These are phyloP conservation scores for Silurus glanis DNA, from an alignment of 2,113 vertebrate species.

Conservation along the genomic window DNA sequence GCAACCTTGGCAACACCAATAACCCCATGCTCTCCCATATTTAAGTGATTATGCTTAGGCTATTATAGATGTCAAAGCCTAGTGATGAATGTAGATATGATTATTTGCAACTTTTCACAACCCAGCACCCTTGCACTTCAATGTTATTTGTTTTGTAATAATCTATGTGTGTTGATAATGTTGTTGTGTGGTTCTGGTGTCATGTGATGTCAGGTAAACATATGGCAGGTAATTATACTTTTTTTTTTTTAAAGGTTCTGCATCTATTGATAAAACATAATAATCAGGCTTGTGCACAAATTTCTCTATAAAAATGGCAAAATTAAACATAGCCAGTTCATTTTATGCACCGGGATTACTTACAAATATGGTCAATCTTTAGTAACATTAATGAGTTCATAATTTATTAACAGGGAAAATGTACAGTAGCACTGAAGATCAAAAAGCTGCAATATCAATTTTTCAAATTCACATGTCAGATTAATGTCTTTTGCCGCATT, in stretches of 20 bases:
- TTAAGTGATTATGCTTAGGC: conserved; percentile 8
- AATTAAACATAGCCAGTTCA: background rate
- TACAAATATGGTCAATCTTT: background rate
- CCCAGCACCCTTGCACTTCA: background rate
- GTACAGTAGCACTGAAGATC: background rate
- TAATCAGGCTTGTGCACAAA: background rate
- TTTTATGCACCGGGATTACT: background rate
- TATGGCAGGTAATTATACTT: background rate
- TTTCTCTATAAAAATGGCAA: background rate
- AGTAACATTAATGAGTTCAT: background rate
- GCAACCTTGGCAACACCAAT: conserved; percentile 44
- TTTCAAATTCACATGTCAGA: background rate
- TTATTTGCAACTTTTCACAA: background rate
- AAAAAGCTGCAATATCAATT: background rate
- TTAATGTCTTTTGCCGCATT: background rate
- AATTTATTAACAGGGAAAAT: background rate
- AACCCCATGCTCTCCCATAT: conserved; percentile 3
- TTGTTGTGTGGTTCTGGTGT: background rate
- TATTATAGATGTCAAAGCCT: background rate
- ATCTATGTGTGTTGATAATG: background rate
- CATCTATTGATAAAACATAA: background rate
- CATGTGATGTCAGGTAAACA: background rate
- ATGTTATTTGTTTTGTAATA: background rate
- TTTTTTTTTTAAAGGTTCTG: background rate
- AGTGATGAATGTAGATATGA: background rate